Evolutionary conservation across 2,797 vertebrate genomes (phyloP), one percentile per base, ranked within the genome.

Genomic region (Alectoris magna): DNA sequence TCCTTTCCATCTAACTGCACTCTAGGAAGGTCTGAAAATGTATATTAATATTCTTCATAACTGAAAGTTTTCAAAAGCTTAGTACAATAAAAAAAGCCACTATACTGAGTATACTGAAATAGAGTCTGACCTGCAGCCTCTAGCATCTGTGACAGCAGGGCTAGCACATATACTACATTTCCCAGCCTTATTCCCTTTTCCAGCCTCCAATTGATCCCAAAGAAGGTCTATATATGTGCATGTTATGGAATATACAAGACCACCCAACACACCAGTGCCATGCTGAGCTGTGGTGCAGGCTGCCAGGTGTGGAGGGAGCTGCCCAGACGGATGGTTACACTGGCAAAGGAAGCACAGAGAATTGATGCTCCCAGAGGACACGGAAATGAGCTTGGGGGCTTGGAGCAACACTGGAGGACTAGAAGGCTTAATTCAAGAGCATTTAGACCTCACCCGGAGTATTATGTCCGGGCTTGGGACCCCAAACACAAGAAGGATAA

Each of bases 121-220:
- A 19, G 0, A 55, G 49, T 10, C 24, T 0, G 1, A 31, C 15
- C 27, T 73, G 22, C 64, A 82, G 31, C 17, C n/a, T 38, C 0
- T 13, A 22, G 5, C 1, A 3, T 10, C 49, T 11, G 12, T 23
- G 51, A 18, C 27, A 84, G 38, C 27, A 53, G 23, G 46, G 29
- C 11, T n/a, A 51, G 29, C 7, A 49, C 19, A 21, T 39, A 14
- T 19, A 43, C 49, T 17, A 0, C 9, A 5, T 11, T 31, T 27
- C 14, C n/a, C 2, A 2, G 4, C 2, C 5, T 22, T 2, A 27
- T 62, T 44, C 27, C 14, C 44, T 67, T 76, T n/a, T n/a, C 27
- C 55, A 72, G 27, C 8, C 46, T 62, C 31, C 16, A 27, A 12
- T 21, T 71, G 27, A 80, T 14, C 24, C 41, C 11, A 1, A 22